Base-by-base conservation (phyloP, 1,140 invertebrate species). In the Bombus vancouverensis region DNA sequence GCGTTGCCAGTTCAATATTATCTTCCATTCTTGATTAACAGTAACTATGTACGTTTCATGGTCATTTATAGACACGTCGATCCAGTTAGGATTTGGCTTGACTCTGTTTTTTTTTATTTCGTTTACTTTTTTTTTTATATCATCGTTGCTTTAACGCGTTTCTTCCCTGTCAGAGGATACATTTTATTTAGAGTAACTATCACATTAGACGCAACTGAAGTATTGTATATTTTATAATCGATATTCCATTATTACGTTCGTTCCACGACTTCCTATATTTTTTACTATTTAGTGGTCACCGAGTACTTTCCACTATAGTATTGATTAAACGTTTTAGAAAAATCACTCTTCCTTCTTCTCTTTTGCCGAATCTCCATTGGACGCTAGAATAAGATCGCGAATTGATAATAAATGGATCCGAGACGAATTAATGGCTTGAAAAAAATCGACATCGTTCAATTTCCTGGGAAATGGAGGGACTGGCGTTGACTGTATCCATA, bases 361-460 rank as follows among this genome's bases (percentile, higher is more conserved):
- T 18, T 57, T 66, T 12, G 28, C 0, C 12, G 4, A 32, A 25
- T 47, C 68, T 53, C 12, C 25, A 15, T 10, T 18, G 32, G 28
- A 62, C 28, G 28, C 59, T 62, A n/a, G 59, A 62, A n/a, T n/a
- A n/a, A 22, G 9, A 44, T 32, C 22, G 22, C 28, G n/a, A 18
- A 39, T 70, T 28, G 57, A 25, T 25, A 34, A 34, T 53, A 73
- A 57, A 76, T 39, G 53, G 53, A 57, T 25, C 13, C 74, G 74
- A 59, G 37, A 34, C 34, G 74, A 39, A 53, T 68, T 66, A 79
- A 79, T 25, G 77, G 42, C 62, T 44, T 3, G 62, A 68, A n/a
- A 47, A 44, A 68, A 79, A 68, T 66, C n/a, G 62, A 79, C 62
- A 10, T 59, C 53, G 74, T 68, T 68, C 77, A 68, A 79, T 79